Conservation (phyloP, 2,888 invertebrate genomes). For the Drosophila meridionalis region DNA sequence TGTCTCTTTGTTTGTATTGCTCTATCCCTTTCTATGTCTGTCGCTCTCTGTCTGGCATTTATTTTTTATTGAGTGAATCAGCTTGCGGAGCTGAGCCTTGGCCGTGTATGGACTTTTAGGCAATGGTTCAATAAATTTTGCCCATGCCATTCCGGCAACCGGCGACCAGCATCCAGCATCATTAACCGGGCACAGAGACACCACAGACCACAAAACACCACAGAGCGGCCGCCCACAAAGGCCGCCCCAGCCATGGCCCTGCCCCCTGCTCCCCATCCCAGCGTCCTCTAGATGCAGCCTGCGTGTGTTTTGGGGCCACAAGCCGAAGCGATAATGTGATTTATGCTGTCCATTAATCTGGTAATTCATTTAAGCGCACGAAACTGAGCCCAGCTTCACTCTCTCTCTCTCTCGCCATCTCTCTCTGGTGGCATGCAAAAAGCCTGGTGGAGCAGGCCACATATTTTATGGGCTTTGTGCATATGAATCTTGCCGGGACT, state of each 20-base stretch:
- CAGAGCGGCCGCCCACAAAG: conserved; percentile 74
- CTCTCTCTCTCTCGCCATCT: conserved; percentile 16
- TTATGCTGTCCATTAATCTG: conserved; percentile 85
- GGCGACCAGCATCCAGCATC: conserved; percentile 50
- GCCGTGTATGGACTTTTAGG: conserved; percentile 70
- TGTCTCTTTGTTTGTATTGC: not conserved
- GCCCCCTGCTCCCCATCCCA: not conserved
- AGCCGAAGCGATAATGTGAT: conserved; percentile 85
- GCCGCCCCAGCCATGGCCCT: conserved; percentile 59
- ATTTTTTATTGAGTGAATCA: conserved; percentile 78
- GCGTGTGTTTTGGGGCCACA: conserved; percentile 67
- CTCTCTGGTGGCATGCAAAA: conserved; percentile 39
- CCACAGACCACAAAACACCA: conserved; percentile 21
- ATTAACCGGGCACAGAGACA: conserved; percentile 62
- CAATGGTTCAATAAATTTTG: conserved; percentile 84
- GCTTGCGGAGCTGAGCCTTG: conserved; percentile 35
- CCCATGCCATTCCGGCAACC: conserved; percentile 53
- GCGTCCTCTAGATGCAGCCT: conserved; percentile 60
- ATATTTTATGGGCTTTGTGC: conserved; percentile 80
- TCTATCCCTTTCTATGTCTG: too few relatives aligned
- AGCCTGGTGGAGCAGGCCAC: conserved; percentile 46
- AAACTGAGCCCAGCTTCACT: conserved; percentile 63
- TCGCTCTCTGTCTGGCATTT: conserved; percentile 51
- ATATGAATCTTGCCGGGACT: conserved; percentile 69
- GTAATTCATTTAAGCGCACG: conserved; percentile 84